Evolutionary conservation across 2,797 vertebrate genomes (phyloP).

Genomic region (Sciurus carolinensis): DNA sequence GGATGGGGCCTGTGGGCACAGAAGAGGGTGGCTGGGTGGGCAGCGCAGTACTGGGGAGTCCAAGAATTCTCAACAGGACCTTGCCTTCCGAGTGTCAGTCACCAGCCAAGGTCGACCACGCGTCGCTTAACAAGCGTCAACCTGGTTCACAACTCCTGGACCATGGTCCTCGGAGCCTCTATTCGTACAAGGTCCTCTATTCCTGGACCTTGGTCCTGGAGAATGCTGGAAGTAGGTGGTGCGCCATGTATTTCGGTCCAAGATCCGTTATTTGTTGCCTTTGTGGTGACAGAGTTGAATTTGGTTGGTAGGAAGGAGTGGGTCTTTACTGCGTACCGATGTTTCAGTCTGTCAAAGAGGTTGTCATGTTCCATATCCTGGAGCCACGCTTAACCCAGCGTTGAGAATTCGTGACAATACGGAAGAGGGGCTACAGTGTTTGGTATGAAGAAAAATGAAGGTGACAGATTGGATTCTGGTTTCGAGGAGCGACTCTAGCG

Average conservation of each 20-base stretch:
- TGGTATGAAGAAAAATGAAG: constrained; percentile 34
- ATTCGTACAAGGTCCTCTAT: no score
- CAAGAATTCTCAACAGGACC: background rate
- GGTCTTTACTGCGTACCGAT: background rate
- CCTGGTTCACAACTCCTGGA: background rate
- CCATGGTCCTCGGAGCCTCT: background rate
- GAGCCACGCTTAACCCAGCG: background rate
- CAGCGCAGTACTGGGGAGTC: background rate
- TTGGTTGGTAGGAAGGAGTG: background rate
- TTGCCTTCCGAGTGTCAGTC: background rate
- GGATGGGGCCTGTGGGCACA: background rate
- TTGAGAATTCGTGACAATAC: constrained; percentile 47
- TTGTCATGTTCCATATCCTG: background rate
- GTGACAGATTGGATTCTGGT: background rate
- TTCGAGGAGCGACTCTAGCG: background rate
- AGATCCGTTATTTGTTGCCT: background rate
- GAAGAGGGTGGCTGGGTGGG: background rate
- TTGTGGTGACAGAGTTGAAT: constrained; percentile 30
- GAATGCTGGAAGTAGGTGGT: background rate
- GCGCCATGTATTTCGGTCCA: background rate
- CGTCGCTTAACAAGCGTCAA: background rate
- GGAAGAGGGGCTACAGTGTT: background rate
- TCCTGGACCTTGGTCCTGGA: background rate
- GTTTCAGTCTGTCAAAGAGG: constrained; percentile 58
- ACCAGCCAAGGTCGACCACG: background rate